Evolutionary conservation across 30 jellyfish, hydroid and myxozoan species (phyloP).

Genomic region (Pseudorhiza aurosa): DNA sequence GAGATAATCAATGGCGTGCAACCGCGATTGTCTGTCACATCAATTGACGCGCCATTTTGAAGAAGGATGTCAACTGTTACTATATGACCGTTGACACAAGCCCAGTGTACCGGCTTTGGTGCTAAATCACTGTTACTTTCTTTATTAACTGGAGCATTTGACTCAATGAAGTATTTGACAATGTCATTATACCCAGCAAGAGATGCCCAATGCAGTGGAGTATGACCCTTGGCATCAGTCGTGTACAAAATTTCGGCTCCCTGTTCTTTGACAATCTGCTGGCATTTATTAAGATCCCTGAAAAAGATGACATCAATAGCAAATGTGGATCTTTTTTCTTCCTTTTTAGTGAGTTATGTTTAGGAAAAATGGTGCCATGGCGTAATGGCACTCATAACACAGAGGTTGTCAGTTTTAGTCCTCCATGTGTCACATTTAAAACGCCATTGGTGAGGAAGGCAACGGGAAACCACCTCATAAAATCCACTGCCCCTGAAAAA

Average conservation of each 20-base stretch:
- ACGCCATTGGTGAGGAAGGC: no score
- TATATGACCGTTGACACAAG: constrained; percentile 96
- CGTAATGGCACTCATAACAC: no score
- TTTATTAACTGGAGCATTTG: constrained; percentile 90
- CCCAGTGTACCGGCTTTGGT: constrained; percentile 98
- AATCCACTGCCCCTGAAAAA: no score
- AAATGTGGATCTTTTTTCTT: no score
- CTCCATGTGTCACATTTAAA: no score
- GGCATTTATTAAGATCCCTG: constrained; percentile 88
- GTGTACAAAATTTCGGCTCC: constrained; percentile 77
- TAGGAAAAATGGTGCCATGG: neutral
- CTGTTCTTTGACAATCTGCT: constrained; percentile 45
- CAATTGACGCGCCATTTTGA: constrained; percentile 91
- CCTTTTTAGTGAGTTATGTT: neutral
- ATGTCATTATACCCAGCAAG: constrained; percentile 95
- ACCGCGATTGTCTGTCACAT: constrained; percentile 79
- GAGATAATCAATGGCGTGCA: constrained; percentile 95
- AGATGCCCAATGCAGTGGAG: constrained; percentile 99
- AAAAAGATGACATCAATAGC: no score
- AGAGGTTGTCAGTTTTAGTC: no score
- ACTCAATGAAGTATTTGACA: constrained; percentile 72
- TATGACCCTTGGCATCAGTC: constrained; percentile 91
- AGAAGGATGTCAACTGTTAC: constrained; percentile 87
- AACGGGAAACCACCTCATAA: no score
- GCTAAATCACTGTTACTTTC: constrained; percentile 88